Base-by-base conservation (phyloP, 2,888 invertebrate species). In the Andrena camellia region DNA sequence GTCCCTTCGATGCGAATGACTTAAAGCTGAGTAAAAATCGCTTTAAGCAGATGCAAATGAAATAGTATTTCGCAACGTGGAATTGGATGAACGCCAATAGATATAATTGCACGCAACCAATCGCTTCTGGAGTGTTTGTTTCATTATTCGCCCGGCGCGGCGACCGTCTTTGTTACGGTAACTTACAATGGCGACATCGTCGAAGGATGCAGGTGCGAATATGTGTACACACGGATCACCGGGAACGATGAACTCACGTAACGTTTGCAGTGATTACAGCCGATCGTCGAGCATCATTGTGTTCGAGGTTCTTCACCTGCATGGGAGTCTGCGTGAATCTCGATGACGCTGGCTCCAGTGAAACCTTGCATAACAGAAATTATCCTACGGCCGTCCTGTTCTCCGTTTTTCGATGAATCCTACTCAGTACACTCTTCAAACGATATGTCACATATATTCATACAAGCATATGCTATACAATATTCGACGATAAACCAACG, bases 201-300 rank as follows among this genome's bases (percentile, higher is more conserved):
- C 62, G 31, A 59, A 23, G 68, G 69, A 70, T 52, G 64, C 70
- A 71, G 42, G 63, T 66, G 60, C 35, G 66, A 67, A 78, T 64
- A 35, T 8, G 70, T 17, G 31, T 50, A 52, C 42, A 42, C 60
- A 35, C 42, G 20, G 59, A 77, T 77, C 70, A 42, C 31, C 5
- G 59, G 6, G 54, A 52, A 48, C 52, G 64, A 64, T 81, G 74
- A 77, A 83, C 79, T 81, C 85, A 59, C 79, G 67, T 78, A 72
- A 78, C 70, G 70, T 84, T 79, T 59, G 48, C 66, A 71, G 73
- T 78, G 75, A 85, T 72, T 78, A 60, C 78, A 29, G 69, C 35
- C 79, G 81, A 80, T 80, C 83, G 57, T 84, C 73, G 71, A 81
- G 81, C 66, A 73, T 81, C 75, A 85, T 86, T 78, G 81, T 82